phyloP scores from a whole-genome alignment of 2,888 invertebrate species.

The Aleiodes alternator region DNA sequence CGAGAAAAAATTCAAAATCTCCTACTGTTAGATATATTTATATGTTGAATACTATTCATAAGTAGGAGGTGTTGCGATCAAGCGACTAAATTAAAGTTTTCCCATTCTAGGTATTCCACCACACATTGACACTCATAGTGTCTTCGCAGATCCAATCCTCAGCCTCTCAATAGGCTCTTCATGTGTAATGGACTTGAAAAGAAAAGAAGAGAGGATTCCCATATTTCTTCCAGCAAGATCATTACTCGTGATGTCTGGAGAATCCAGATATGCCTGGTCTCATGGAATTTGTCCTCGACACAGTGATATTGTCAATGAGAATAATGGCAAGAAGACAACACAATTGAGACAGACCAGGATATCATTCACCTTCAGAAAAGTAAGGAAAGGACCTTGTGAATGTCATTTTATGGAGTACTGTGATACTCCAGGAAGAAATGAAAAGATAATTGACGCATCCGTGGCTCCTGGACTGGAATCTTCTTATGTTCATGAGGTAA shows the following conservation, averaged over 20 bases:
- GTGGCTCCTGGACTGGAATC: conserved; percentile 83
- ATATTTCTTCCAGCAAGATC: conserved; percentile 84
- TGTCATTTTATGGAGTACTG: conserved; percentile 83
- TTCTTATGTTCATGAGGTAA: conserved; percentile 85
- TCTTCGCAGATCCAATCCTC: conserved; percentile 92
- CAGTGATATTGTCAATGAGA: conserved; percentile 83
- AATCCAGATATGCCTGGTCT: conserved; percentile 89
- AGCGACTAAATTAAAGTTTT: too few relatives aligned
- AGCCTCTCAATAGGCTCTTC: conserved; percentile 90
- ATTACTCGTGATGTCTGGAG: conserved; percentile 87
- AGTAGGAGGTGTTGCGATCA: too few relatives aligned
- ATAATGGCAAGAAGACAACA: conserved; percentile 77
- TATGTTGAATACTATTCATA: too few relatives aligned
- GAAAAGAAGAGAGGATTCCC: conserved; percentile 79
- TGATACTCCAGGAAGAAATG: conserved; percentile 77
- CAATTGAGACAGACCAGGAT: conserved; percentile 79
- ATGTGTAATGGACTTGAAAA: conserved; percentile 93
- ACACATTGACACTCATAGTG: conserved; percentile 96
- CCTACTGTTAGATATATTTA: too few relatives aligned
- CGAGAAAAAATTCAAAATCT: too few relatives aligned
- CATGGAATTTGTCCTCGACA: conserved; percentile 92
- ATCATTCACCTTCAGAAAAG: conserved; percentile 91
- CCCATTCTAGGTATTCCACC: conserved; percentile 88
- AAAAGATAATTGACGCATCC: conserved; percentile 70
- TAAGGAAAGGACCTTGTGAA: conserved; percentile 78